phyloP scores from a whole-genome alignment of 2,888 invertebrate species.

The Panzeria rudis region DNA sequence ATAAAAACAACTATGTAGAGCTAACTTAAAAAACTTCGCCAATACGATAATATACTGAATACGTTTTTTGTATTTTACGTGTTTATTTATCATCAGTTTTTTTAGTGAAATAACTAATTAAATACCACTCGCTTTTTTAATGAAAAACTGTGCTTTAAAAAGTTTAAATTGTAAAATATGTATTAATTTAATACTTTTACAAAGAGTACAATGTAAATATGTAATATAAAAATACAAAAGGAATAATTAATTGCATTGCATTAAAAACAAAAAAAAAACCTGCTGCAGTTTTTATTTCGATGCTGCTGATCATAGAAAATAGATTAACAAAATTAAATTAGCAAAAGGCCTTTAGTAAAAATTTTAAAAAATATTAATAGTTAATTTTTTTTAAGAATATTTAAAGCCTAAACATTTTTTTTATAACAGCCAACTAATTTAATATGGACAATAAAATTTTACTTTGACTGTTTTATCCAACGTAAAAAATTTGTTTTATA shows the following conservation, averaged over 20 bases:
- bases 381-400: too few relatives aligned
- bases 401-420: too few relatives aligned
- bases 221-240: background rate
- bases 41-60: background rate
- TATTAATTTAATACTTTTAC: background rate
- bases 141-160: background rate
- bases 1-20: background rate
- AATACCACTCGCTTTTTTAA: background rate
- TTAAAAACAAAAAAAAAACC: background rate
- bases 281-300: background rate
- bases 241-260: background rate
- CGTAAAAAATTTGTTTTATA: too few relatives aligned
- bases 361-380: background rate
- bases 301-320: background rate
- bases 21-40: too few relatives aligned
- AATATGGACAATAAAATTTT: too few relatives aligned
- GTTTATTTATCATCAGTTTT: background rate
- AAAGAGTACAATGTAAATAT: background rate
- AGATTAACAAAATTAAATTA: background rate
- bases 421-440: too few relatives aligned
- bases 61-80: background rate
- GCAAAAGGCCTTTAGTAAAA: too few relatives aligned
- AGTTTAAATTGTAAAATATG: background rate
- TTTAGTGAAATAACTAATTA: background rate
- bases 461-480: too few relatives aligned